These are phyloP conservation scores for Hanleya hanleyi DNA, from an alignment of 2,888 invertebrate genomes.

Conservation along the genomic window DNA sequence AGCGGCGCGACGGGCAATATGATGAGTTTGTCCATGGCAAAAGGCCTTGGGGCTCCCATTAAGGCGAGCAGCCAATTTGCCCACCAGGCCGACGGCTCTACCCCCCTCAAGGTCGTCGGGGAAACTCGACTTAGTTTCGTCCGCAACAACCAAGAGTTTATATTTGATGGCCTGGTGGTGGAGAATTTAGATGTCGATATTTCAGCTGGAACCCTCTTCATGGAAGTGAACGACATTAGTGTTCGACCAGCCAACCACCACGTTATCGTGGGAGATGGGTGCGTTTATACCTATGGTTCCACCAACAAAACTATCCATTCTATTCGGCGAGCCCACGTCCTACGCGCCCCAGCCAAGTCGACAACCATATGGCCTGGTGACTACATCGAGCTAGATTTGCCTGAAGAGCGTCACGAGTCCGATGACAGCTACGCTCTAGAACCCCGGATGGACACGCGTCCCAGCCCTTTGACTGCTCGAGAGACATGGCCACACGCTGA, in stretches of 20 bases:
- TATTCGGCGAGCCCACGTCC: constrained; percentile 23
- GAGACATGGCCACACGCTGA: constrained; percentile 21
- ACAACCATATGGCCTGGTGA: constrained; percentile 34
- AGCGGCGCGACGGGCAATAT: too few species aligned
- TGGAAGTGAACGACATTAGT: constrained; percentile 41
- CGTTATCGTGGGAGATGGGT: constrained; percentile 24
- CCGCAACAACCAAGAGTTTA: too few species aligned
- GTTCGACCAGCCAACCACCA: constrained; percentile 35
- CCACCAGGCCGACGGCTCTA: too few species aligned
- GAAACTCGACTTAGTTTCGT: too few species aligned
- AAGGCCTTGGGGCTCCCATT: too few species aligned
- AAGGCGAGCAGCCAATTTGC: too few species aligned
- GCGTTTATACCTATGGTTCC: constrained; percentile 10
- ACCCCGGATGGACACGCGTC: not conserved
- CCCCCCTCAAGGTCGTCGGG: too few species aligned
- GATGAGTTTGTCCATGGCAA: too few species aligned
- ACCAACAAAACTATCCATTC: not conserved
- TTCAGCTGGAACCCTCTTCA: constrained; percentile 43
- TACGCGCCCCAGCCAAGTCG: constrained; percentile 13
- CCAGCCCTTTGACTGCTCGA: not conserved
- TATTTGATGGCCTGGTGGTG: constrained; percentile 35
- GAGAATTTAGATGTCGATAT: constrained; percentile 37
- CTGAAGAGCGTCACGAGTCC: too few species aligned
- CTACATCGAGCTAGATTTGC: constrained; percentile 27
- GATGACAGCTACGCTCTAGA: constrained; percentile 17